These are phyloP conservation scores for Maccullochella peelii DNA, from an alignment of 2,113 vertebrate genomes.

Conservation along the genomic window DNA sequence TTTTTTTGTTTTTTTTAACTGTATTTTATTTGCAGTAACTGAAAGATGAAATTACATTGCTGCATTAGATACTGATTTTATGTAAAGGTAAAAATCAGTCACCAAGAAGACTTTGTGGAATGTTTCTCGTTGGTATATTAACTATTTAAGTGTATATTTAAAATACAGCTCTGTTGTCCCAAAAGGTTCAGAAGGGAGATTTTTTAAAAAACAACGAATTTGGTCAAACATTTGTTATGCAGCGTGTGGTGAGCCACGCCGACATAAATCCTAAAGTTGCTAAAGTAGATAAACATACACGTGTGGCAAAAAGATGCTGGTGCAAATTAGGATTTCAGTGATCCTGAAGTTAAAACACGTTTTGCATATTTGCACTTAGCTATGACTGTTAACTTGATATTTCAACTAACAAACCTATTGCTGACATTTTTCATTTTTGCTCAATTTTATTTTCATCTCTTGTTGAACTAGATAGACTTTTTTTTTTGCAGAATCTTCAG, in stretches of 20 bases:
- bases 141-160: not conserved
- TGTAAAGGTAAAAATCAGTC: not conserved
- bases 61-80: not conserved
- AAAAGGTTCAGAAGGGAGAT: not conserved
- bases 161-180: not conserved
- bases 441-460: not conserved
- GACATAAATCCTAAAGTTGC: not conserved
- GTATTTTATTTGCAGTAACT: not conserved
- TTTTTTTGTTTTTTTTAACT: not conserved
- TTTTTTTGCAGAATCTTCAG: not conserved
- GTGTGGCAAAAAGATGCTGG: not conserved
- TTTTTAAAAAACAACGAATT: not conserved
- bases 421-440: not conserved
- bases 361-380: constrained; percentile 71
- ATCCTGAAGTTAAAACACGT: constrained; percentile 9
- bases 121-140: constrained; percentile 15
- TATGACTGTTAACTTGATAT: constrained; percentile 67
- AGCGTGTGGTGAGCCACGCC: constrained; percentile 1
- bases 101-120: constrained; percentile 35
- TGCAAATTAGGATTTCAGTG: not conserved
- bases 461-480: not conserved
- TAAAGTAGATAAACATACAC: not conserved
- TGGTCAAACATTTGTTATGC: not conserved
- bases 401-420: constrained; percentile 11
- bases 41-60: not conserved